A percentile compares a stretch with the other conserved stretches of the same genome.
phyloP scores from a whole-genome alignment of 2,888 invertebrate species.

The Neoitamus cyanurus region DNA sequence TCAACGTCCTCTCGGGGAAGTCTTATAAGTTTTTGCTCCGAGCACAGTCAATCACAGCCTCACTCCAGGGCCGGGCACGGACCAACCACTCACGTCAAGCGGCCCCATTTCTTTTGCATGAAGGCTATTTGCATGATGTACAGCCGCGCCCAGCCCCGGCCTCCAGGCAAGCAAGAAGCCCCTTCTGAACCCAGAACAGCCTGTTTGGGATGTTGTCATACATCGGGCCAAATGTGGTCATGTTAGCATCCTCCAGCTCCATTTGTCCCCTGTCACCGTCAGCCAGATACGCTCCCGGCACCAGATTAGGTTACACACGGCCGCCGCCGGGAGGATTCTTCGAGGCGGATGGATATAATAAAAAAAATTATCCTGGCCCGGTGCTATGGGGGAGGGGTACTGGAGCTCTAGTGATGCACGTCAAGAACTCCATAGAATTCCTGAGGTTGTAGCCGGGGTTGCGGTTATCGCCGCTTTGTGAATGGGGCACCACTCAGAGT shows the following conservation, averaged over 20 bases:
- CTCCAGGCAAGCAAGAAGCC: background rate
- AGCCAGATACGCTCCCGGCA: background rate
- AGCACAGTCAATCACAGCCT: background rate
- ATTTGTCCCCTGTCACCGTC: conserved; percentile 28
- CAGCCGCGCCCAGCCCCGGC: background rate
- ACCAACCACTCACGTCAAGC: background rate
- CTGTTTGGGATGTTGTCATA: background rate
- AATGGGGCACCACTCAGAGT: background rate
- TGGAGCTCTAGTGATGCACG: background rate
- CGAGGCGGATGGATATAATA: background rate
- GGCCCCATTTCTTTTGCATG: conserved; percentile 9
- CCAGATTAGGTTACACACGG: conserved; percentile 9
- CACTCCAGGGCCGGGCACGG: background rate
- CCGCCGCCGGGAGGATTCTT: background rate
- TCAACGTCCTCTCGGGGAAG: background rate
- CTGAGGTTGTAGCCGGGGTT: background rate
- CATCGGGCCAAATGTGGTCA: conserved; percentile 13
- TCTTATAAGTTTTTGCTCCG: background rate
- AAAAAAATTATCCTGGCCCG: background rate
- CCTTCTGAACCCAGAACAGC: background rate
- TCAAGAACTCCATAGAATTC: conserved; percentile 20
- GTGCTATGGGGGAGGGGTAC: background rate
- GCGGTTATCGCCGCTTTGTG: background rate
- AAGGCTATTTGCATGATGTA: conserved; percentile 24
- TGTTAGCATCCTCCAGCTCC: background rate